A percentile compares a stretch with the other conserved stretches of the same genome.
Evolutionary conservation across 2,113 vertebrate genomes (phyloP).

Genomic region (Copsychus sechellarum): DNA sequence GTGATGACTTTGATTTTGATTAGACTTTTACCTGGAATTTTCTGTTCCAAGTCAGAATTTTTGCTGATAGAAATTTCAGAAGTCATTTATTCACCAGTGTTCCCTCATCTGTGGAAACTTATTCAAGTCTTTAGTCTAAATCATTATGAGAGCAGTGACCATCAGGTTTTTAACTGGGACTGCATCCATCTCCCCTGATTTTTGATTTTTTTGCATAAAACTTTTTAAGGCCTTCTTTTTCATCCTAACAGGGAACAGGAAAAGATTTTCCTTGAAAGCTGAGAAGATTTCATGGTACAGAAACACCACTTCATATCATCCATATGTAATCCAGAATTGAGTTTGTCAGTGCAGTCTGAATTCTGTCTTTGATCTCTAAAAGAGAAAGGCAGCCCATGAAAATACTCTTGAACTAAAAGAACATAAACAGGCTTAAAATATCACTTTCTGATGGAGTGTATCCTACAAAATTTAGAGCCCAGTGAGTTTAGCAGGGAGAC

Average conservation of each 20-base stretch:
- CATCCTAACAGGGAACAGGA: background rate
- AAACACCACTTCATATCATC: background rate
- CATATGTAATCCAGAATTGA: slow-evolving; percentile 21
- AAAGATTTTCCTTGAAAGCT: slow-evolving; percentile 21
- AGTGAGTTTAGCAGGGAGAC: background rate
- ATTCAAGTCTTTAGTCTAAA: background rate
- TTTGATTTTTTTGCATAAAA: background rate
- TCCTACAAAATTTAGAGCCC: background rate
- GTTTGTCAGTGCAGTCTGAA: slow-evolving; percentile 18
- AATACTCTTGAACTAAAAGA: background rate
- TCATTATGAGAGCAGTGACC: background rate
- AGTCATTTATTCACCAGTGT: background rate
- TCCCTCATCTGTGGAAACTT: background rate
- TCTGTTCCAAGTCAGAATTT: background rate
- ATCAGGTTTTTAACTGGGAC: background rate
- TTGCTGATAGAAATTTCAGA: background rate
- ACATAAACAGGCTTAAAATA: slow-evolving; percentile 2
- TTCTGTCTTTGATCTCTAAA: slow-evolving; percentile 36
- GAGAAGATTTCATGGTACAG: background rate
- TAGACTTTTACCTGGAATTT: background rate
- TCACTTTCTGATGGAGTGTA: background rate
- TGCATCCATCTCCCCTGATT: background rate
- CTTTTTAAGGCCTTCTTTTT: slow-evolving; percentile 1
- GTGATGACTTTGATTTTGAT: background rate
- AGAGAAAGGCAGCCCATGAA: slow-evolving; percentile 22